Base-by-base conservation (phyloP, 2,888 invertebrate species). In the Andrena minutula region DNA sequence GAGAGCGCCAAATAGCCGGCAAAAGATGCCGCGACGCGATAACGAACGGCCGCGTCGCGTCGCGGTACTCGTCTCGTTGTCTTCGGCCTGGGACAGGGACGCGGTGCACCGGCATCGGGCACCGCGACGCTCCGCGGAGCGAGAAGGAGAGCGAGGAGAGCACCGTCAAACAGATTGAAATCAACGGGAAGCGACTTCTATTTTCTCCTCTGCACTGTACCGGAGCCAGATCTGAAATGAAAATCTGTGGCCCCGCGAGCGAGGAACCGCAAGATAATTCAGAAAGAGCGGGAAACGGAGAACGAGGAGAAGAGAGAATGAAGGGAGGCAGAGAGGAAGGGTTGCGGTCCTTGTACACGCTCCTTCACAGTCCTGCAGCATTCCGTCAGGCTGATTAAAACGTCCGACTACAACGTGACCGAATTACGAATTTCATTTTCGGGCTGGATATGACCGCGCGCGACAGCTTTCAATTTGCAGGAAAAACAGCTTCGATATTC, bases 171-270 rank as follows among this genome's bases (percentile, higher is more conserved):
- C 89, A 91, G 91, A 90, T 91, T 91, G 89, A 90, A 90, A 89
- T 91, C 89, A 89, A 90, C 86, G 85, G 72, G 82, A 69, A 80
- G 73, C 79, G 82, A 85, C 83, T 84, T 84, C 83, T 84, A 88
- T 88, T 88, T 89, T 88, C 88, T 84, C 77, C 74, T 80, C 81
- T 64, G 79, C 78, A 68, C 82, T 79, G 81, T 81, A 70, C 85
- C 83, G 75, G 83, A 90, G 89, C 90, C 90, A 90, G 88, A 91
- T 91, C 91, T 91, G 90, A 91, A 91, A 91, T 91, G 91, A 91
- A 91, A 91, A 91, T 91, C 91, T 91, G 90, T 84, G 86, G 89
- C 81, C 76, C 80, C 88, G 82, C 87, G 82, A 86, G 85, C 85
- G 73, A 81, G 71, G 73, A 74, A 82, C 87, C 85, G 83, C 88